These are phyloP conservation scores for Enteromius argenteus DNA, from an alignment of 2,797 vertebrate genomes.

Conservation along the genomic window DNA sequence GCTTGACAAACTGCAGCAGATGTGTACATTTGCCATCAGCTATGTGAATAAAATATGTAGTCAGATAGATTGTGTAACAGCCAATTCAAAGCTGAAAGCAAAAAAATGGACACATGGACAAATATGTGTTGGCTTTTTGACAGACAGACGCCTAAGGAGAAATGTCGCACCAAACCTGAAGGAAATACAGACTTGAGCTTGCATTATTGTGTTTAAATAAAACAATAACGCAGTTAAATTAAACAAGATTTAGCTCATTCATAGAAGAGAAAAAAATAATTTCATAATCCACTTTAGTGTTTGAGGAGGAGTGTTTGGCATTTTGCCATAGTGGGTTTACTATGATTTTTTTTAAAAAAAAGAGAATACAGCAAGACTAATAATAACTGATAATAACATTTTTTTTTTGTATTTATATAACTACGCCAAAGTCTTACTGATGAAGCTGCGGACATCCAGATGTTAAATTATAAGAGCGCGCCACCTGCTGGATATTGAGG, in stretches of 20 bases:
- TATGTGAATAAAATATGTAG: not conserved
- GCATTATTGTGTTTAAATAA: not conserved
- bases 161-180: not conserved
- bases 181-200: not conserved
- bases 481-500: conserved; percentile 17
- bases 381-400: not conserved
- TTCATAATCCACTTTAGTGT: not conserved
- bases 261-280: too few species aligned
- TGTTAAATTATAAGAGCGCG: not conserved
- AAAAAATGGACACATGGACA: not conserved
- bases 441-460: not conserved
- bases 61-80: not conserved
- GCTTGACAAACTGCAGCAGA: not conserved
- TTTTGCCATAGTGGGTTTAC: not conserved
- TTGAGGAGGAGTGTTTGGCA: not conserved
- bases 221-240: not conserved
- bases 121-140: not conserved
- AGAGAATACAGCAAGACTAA: not conserved
- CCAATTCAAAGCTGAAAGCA: not conserved
- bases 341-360: not conserved
- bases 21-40: not conserved
- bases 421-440: not conserved
- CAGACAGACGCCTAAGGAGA: not conserved
- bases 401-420: not conserved
- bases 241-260: not conserved